Base-by-base conservation (phyloP, 2,888 invertebrate species). In the Monoplex corrugatus region DNA sequence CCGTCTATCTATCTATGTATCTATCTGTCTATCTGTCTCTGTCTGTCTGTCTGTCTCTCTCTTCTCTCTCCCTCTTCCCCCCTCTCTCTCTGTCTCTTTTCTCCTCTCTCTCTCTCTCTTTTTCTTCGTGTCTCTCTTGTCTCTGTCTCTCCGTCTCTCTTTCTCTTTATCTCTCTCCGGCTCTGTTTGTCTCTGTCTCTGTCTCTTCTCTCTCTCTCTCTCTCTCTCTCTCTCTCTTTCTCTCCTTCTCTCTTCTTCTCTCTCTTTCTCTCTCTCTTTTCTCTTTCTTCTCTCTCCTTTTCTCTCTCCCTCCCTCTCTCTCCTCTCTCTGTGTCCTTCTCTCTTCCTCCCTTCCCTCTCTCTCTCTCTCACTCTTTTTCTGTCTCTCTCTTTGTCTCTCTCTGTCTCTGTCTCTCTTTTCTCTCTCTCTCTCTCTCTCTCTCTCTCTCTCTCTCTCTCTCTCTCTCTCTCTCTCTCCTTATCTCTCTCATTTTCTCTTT, bases 241-340 rank as follows among this genome's bases (percentile, higher is more conserved):
- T 57, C 84, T 44, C 35, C 28, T 38, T 80, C 80, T 43, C 43
- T 43, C 80, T 80, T 44, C 10, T 23, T 28, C 57, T 86, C 86
- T 63, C 63, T 63, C 86, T 57, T 63, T 32, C 63, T 63, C 86
- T 86, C 86, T 63, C 63, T 63, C 86, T 86, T 40, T 50, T n/a
- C 35, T 63, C 57, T 2, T 50, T 2, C 35, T 40, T 68, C 68
- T 50, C 32, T 68, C 45, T 44, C 5, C 3, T 28, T n/a, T n/a
- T 28, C 75, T 19, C 50, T 50, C 50, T 50, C 10, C 19, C 50
- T 50, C 10, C 19, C 50, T 50, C 10, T 50, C 50, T 50, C 10
- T 50, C 57, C 57, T 23, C 2, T 23, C 57, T 57, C n/a, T n/a
- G n/a, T n/a, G n/a, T n/a, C n/a, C n/a, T n/a, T n/a, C n/a, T n/a